Evolutionary conservation across 1,140 invertebrate species (phyloP), one percentile per base, ranked within the genome.

Genomic region (Hyles vespertilio): DNA sequence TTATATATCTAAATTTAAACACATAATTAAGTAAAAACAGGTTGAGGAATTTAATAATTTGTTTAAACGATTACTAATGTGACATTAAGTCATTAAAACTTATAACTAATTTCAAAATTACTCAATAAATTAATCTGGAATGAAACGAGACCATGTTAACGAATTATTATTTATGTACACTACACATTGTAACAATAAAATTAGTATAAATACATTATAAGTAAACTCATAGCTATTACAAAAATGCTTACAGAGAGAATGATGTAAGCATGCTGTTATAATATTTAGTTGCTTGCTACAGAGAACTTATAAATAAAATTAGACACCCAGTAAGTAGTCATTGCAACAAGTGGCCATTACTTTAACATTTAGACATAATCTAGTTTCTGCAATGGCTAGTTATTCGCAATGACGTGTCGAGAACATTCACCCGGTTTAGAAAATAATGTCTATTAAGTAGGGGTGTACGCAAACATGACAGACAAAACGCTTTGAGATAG

Each of bases 341-440:
- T 68, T 69, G 70, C 63, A 75, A 79, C 77, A 75, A 77, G 77
- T 65, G 66, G 74, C 56, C 74, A 79, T 79, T 79, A 34, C 47
- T 9, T 61, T 48, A 61, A 46, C 48, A 45, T 32, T 32, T 32
- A 59, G 44, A 7, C 9, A 10, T 47, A 10, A 12, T 56, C 45
- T 34, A 47, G 11, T 34, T 48, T 47, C 36, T 40, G 8, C 55
- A 83, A 86, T 86, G 80, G 69, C 80, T 72, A 83, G 68, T 86
- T 78, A 84, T 84, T 86, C 69, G 74, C 76, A 74, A 70, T 63
- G 70, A 86, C 83, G 59, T 32, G 55, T 50, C 54, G 45, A 32
- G 59, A 48, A 68, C 55, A 55, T 61, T 46, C 71, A 70, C 71
- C 71, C 36, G 59, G 61, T 50, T 62, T 64, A 61, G 36, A 32